Evolutionary conservation across 2,113 vertebrate species (phyloP), one percentile per base, ranked within the genome.

Genomic region (Bathybates hornii): DNA sequence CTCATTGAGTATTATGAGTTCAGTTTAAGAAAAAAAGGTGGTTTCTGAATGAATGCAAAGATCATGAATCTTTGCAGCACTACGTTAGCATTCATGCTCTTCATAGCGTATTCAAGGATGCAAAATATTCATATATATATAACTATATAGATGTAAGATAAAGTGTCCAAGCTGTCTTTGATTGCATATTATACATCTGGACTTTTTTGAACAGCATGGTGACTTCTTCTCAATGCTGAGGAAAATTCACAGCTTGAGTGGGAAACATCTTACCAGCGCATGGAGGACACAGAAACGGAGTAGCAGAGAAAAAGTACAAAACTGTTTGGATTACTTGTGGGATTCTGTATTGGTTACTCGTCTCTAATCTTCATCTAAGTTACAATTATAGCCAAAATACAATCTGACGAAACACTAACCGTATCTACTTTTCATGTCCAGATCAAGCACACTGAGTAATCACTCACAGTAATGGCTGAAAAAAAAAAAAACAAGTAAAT

Each of bases 1-100:
- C 32, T 14, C 57, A 59, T 32, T 63, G 24, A 78, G 63, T n/a
- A 32, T 45, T 57, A 48, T 36, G 79, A 86, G 71, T 84, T 89
- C 45, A 85, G 24, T 73, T 24, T 66, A 66, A 38, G 17, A 12
- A 38, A 66, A 71, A 88, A 76, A 61, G 48, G 78, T 81, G 34
- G 7, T 36, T 73, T 83, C 24, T 36, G 56, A 85, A 89, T 79
- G 9, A 24, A 88, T 91, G 59, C 73, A 57, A 54, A 59, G 59
- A 34, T 63, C 43, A 43, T 63, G 54, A 90, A 83, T 89, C 36
- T 56, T 38, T n/a, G 45, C n/a, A 73, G 41, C n/a, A 24, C 7
- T 4, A 34, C 6, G 34, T 54, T 53, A 48, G 57, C n/a, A 7
- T 83, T 73, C 4, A 24, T 19, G 41, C 17, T 73, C 8, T 36